Conservation (phyloP, 1,140 invertebrate genomes). For the Aleiodes sp. region DNA sequence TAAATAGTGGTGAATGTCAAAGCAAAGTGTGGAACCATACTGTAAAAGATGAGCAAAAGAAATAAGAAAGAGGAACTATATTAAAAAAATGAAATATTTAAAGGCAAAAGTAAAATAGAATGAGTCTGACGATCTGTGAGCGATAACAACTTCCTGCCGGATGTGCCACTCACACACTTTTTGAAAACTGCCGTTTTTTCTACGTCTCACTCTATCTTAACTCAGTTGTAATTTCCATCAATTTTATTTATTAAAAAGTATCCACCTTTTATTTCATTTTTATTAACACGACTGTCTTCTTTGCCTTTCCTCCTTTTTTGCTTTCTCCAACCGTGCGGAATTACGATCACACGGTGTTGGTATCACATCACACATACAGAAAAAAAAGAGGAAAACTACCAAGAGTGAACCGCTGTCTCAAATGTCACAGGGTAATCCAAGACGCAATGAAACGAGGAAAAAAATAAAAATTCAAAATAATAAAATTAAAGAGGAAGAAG, state of each 20-base stretch:
- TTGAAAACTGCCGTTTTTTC: slow-evolving; percentile 10
- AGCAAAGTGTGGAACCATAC: neutral
- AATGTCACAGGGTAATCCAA: slow-evolving; percentile 3
- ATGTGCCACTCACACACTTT: slow-evolving; percentile 43
- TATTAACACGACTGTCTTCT: neutral
- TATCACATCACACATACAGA: neutral
- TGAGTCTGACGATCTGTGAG: slow-evolving; percentile 13
- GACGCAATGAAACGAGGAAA: slow-evolving; percentile 3
- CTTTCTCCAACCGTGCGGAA: neutral
- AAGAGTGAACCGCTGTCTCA: slow-evolving; percentile 3
- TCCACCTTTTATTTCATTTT: neutral
- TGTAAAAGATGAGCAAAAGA: neutral
- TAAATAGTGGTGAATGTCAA: neutral
- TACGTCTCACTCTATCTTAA: neutral
- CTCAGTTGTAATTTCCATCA: neutral
- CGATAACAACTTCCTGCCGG: slow-evolving; percentile 52
- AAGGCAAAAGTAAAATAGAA: slow-evolving; percentile 19
- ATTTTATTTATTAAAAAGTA: no score
- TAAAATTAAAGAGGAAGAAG: neutral
- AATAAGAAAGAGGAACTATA: neutral
- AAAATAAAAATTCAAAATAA: neutral
- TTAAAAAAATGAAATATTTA: neutral
- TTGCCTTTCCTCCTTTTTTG: neutral
- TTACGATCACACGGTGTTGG: neutral
- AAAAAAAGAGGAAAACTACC: neutral